These are phyloP conservation scores for Aphaenogaster rudis DNA, from an alignment of 1,140 invertebrate species.

Conservation along the genomic window DNA sequence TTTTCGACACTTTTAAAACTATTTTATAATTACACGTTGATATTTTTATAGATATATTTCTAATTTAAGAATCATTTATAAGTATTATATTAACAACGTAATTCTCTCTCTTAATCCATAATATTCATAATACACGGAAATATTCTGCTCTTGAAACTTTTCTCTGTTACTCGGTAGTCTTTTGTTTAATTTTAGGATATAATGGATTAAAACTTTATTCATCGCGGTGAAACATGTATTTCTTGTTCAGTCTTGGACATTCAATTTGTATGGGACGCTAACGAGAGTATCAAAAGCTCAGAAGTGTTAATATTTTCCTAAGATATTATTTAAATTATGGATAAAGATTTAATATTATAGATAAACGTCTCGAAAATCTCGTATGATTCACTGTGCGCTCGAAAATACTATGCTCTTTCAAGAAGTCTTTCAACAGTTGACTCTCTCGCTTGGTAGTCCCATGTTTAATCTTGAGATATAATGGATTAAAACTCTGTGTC, in stretches of 20 bases:
- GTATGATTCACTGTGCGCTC: neutral
- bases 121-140: slow-evolving; percentile 4
- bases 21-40: neutral
- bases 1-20: neutral
- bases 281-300: slow-evolving; percentile 13
- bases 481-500: slow-evolving; percentile 9
- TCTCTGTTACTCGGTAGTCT: neutral
- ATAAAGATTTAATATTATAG: neutral
- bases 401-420: neutral
- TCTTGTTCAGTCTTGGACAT: neutral
- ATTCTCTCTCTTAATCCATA: neutral
- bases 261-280: neutral
- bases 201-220: slow-evolving; percentile 19
- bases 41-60: neutral
- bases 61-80: neutral
- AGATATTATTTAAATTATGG: slow-evolving; percentile 27
- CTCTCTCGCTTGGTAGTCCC: neutral
- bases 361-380: neutral
- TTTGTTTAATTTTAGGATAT: slow-evolving; percentile 38
- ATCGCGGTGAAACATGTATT: slow-evolving; percentile 2
- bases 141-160: neutral
- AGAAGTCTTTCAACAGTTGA: neutral
- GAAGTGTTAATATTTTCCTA: slow-evolving; percentile 15
- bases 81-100: neutral
- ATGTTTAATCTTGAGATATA: slow-evolving; percentile 45